These are phyloP conservation scores for Eilema caniola DNA, from an alignment of 2,888 invertebrate genomes.

Conservation along the genomic window DNA sequence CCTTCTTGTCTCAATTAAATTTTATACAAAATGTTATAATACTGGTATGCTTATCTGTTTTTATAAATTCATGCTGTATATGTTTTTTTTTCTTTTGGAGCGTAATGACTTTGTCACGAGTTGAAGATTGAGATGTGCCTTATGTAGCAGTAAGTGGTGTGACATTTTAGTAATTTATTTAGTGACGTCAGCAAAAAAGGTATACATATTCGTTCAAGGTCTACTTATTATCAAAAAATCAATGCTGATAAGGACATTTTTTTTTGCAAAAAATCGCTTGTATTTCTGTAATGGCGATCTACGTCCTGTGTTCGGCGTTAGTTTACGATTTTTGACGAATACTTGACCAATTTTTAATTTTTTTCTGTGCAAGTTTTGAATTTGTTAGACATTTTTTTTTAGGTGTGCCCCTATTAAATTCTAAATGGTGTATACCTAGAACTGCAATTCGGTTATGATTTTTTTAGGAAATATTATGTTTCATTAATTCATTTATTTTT, in stretches of 20 bases:
- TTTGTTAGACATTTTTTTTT: neutral
- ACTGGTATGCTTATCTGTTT: conserved; percentile 23
- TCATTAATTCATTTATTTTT: neutral
- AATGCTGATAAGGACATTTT: too few species aligned
- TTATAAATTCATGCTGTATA: conserved; percentile 15
- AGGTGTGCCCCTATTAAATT: too few species aligned
- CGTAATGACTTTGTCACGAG: conserved; percentile 25
- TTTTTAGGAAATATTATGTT: neutral
- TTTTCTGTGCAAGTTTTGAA: neutral
- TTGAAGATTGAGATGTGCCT: conserved; percentile 21
- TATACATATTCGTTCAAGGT: neutral
- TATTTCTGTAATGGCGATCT: too few species aligned
- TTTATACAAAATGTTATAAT: conserved; percentile 9
- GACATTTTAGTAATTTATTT: conserved; percentile 19
- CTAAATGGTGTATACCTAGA: too few species aligned
- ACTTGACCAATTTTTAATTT: too few species aligned
- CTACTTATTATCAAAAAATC: too few species aligned
- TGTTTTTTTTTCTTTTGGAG: conserved; percentile 9
- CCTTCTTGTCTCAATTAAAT: conserved; percentile 7
- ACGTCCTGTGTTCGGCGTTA: too few species aligned
- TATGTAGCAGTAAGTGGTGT: conserved; percentile 9
- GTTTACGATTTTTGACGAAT: too few species aligned
- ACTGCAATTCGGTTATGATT: neutral
- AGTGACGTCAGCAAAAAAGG: conserved; percentile 15
- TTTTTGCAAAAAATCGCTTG: too few species aligned